A percentile compares a stretch with the other conserved stretches of the same genome.
phyloP scores from a whole-genome alignment of 2,888 invertebrate genomes.

The Cryptosula pallasiana region DNA sequence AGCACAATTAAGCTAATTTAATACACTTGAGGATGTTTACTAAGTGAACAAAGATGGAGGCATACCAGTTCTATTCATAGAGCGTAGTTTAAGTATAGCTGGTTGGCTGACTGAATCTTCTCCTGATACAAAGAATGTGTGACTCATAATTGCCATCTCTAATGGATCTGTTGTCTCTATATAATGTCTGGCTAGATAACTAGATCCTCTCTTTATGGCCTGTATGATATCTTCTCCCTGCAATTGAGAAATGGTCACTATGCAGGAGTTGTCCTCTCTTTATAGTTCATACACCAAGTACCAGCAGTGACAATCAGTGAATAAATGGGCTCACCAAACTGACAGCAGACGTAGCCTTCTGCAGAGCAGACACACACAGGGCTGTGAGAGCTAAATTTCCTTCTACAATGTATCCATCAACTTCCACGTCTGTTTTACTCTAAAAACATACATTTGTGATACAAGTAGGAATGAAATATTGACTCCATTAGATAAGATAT shows the following conservation, averaged over 20 bases:
- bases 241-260: background rate
- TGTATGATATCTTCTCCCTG: background rate
- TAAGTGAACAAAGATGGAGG: too few species aligned
- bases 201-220: background rate
- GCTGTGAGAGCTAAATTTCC: background rate
- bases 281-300: too few species aligned
- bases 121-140: constrained; percentile 62
- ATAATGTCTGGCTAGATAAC: constrained; percentile 45
- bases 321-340: background rate
- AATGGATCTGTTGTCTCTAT: constrained; percentile 61
- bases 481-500: too few species aligned
- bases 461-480: too few species aligned
- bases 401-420: background rate
- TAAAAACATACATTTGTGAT: too few species aligned
- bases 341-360: background rate
- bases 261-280: too few species aligned
- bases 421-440: background rate
- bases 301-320: too few species aligned
- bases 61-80: constrained; percentile 12
- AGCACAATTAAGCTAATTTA: too few species aligned
- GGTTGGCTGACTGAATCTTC: background rate
- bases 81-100: constrained; percentile 1
- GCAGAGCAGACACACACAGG: background rate
- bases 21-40: too few species aligned
- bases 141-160: constrained; percentile 81